phyloP scores from a whole-genome alignment of 2,888 invertebrate genomes.

The Cactoblastis cactorum region DNA sequence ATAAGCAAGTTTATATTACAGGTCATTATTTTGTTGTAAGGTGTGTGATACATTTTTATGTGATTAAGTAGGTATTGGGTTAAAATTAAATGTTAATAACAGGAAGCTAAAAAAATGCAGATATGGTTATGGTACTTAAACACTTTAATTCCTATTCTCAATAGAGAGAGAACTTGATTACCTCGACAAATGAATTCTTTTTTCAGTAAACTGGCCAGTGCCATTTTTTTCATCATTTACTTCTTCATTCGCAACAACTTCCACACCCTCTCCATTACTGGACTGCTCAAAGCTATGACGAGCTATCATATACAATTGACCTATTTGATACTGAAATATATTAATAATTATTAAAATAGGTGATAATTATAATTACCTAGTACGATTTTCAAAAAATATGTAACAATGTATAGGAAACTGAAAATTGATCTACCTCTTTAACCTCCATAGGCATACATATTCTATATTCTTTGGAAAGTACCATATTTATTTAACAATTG shows the following conservation, averaged over 20 bases:
- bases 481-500: constrained; percentile 76
- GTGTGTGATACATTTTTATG: too few species aligned
- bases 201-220: constrained; percentile 93
- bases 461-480: constrained; percentile 91
- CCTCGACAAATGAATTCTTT: constrained; percentile 93
- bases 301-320: constrained; percentile 97
- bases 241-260: constrained; percentile 90
- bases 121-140: too few species aligned
- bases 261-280: constrained; percentile 93
- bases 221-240: constrained; percentile 89
- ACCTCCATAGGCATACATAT: constrained; percentile 96
- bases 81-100: too few species aligned
- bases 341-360: too few species aligned
- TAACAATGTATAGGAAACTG: not conserved
- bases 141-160: too few species aligned
- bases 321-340: constrained; percentile 88
- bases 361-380: not conserved
- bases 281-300: constrained; percentile 95
- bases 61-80: too few species aligned
- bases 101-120: too few species aligned
- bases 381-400: not conserved
- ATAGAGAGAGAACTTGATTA: too few species aligned
- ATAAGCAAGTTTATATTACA: too few species aligned
- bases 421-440: constrained; percentile 85
- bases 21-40: too few species aligned